These are phyloP conservation scores for Cisticola juncidis DNA, from an alignment of 2,113 vertebrate genomes.

Conservation along the genomic window DNA sequence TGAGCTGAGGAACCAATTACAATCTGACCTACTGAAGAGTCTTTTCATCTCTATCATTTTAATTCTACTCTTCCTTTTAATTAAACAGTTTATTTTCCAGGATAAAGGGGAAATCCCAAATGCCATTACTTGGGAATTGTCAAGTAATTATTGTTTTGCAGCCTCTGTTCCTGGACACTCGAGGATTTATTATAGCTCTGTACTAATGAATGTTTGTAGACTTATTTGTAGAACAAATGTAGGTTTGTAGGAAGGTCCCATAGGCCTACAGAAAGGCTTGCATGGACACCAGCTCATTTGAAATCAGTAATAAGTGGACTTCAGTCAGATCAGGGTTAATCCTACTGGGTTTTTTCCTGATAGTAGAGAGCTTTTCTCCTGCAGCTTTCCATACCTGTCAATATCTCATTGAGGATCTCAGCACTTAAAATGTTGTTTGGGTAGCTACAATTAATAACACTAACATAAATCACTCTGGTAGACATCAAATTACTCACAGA, in stretches of 20 bases:
- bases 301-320: background rate
- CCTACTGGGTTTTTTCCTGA: background rate
- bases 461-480: background rate
- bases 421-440: background rate
- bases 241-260: background rate
- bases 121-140: background rate
- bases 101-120: background rate
- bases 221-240: background rate
- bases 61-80: conserved; percentile 15
- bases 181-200: background rate
- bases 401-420: background rate
- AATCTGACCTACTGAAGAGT: background rate
- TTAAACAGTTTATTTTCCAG: conserved; percentile 15
- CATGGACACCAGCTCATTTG: background rate
- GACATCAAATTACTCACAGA: background rate
- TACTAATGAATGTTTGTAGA: background rate
- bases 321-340: background rate
- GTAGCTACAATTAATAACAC: background rate
- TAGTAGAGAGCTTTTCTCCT: background rate
- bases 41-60: background rate
- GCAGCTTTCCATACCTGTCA: background rate
- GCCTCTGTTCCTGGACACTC: background rate
- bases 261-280: background rate
- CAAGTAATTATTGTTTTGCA: background rate
- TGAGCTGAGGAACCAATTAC: background rate